A percentile compares a stretch with the other conserved stretches of the same genome.
Conservation (phyloP, 1,140 invertebrate species). For the Oncopodura yosiiana region DNA sequence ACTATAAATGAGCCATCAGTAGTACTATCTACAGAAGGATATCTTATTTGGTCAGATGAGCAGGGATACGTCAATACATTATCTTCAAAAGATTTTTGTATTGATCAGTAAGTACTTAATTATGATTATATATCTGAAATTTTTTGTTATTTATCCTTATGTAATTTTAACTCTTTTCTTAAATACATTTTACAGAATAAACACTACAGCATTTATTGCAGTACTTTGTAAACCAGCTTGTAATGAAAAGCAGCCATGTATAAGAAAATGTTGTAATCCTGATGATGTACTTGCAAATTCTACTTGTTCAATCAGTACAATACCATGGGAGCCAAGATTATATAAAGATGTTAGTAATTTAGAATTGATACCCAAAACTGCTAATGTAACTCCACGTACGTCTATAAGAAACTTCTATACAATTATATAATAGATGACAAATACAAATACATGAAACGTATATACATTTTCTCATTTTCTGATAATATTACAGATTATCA, state of each 20-base stretch:
- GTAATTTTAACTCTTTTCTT: background rate
- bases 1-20: conserved; percentile 4
- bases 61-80: conserved; percentile 15
- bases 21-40: conserved; percentile 22
- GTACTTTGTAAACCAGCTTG: conserved; percentile 29
- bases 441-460: no score
- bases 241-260: conserved; percentile 23
- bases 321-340: conserved; percentile 23
- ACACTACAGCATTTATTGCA: conserved; percentile 25
- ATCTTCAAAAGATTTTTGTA: conserved; percentile 24
- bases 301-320: conserved; percentile 14
- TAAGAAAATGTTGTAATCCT: conserved; percentile 33
- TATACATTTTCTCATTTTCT: no score
- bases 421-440: no score
- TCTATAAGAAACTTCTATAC: no score
- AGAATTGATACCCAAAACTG: background rate
- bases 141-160: background rate
- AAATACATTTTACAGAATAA: conserved; percentile 20
- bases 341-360: conserved; percentile 1
- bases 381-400: no score
- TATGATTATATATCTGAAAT: background rate
- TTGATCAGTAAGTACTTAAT: conserved; percentile 28
- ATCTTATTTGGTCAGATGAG: conserved; percentile 24
- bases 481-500: conserved; percentile 8
- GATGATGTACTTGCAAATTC: conserved; percentile 18